Conservation (phyloP, 2,797 vertebrate genomes). For the Chelidonichthys spinosus region DNA sequence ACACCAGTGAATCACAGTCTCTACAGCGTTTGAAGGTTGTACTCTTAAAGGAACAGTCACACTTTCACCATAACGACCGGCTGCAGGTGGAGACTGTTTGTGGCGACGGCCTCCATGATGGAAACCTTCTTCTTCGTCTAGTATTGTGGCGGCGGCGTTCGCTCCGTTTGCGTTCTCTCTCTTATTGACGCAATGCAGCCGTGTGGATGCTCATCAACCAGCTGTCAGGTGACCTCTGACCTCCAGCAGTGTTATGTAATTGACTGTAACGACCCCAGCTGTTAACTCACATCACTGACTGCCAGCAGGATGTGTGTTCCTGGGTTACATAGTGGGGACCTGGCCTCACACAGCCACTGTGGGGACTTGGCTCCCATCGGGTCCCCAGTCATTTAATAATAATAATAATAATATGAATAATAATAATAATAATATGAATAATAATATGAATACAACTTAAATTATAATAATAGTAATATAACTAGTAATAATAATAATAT, state of each 20-base stretch:
- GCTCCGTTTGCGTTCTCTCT: neutral
- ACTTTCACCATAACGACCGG: too few relatives aligned
- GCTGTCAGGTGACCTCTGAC: conserved; percentile 35
- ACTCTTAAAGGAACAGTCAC: conserved; percentile 53
- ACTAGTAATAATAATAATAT: neutral
- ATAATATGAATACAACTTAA: too few relatives aligned
- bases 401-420: neutral
- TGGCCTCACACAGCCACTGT: neutral
- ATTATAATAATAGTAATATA: too few relatives aligned
- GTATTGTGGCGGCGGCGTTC: too few relatives aligned
- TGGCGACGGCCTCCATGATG: too few relatives aligned
- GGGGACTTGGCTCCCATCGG: neutral
- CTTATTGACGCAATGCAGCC: neutral
- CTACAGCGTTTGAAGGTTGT: neutral
- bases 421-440: too few relatives aligned
- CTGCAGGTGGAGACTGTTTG: too few relatives aligned
- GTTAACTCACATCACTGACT: neutral
- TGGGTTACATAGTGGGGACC: conserved; percentile 1
- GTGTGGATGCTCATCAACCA: conserved; percentile 6
- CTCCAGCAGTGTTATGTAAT: conserved; percentile 24
- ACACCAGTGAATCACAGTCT: conserved; percentile 28
- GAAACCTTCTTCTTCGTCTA: too few relatives aligned
- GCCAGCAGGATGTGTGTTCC: neutral
- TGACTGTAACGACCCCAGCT: conserved; percentile 13
- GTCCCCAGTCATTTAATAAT: neutral